Conservation (phyloP, 2,797 vertebrate genomes). For the Apogon hyalosoma region DNA sequence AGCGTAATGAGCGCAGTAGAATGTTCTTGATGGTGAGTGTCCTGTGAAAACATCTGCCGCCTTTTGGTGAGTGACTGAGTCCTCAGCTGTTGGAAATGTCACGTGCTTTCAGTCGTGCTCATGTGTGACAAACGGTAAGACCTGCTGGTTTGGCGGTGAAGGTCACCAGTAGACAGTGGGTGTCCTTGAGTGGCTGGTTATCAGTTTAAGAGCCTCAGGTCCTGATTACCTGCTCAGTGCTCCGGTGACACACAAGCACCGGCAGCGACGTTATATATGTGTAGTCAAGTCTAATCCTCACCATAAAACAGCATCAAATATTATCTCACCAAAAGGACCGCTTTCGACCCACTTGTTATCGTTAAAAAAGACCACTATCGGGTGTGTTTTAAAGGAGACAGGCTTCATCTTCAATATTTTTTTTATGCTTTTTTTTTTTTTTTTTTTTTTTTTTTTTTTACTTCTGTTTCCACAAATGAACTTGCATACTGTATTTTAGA, state of each 20-base stretch:
- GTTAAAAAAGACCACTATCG: too few relatives aligned
- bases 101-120: conserved; percentile 12
- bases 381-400: too few relatives aligned
- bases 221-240: conserved; percentile 17
- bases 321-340: neutral
- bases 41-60: conserved; percentile 25
- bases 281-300: too few relatives aligned
- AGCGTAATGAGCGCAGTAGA: neutral
- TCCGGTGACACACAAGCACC: neutral
- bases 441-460: too few relatives aligned
- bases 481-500: too few relatives aligned
- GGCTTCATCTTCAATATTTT: too few relatives aligned
- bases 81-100: neutral
- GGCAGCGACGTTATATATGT: neutral
- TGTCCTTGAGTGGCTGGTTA: conserved; percentile 24
- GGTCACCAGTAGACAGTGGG: neutral
- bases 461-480: too few relatives aligned
- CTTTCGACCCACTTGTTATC: neutral
- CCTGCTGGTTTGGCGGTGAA: conserved; percentile 43
- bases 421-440: too few relatives aligned
- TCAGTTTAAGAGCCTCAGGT: conserved; percentile 18
- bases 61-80: conserved; percentile 12
- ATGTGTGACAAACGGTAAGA: conserved; percentile 17
- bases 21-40: conserved; percentile 8
- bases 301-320: neutral